These are phyloP conservation scores for Drosophila asahinai DNA, from an alignment of 1,140 invertebrate genomes.

Conservation along the genomic window DNA sequence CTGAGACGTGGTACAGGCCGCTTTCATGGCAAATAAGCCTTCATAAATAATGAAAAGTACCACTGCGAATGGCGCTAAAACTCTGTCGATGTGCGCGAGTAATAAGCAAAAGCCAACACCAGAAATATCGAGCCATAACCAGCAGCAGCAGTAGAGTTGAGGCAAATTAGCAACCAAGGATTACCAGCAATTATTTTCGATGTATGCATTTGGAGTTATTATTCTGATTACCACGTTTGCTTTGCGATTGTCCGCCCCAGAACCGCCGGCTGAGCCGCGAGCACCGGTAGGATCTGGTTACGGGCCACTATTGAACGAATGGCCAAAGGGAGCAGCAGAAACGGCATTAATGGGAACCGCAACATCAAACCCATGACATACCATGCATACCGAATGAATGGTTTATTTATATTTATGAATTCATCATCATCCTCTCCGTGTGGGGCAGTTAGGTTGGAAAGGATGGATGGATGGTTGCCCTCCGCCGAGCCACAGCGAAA, in stretches of 20 bases:
- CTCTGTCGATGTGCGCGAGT: conserved; percentile 34
- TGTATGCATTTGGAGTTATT: conserved; percentile 78
- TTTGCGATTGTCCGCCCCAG: conserved; percentile 33
- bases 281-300: conserved; percentile 6
- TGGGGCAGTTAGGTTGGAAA: conserved; percentile 32
- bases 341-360: conserved; percentile 35
- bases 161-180: conserved; percentile 77
- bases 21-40: conserved; percentile 74
- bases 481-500: conserved; percentile 1
- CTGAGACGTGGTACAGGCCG: neutral
- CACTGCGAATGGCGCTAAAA: conserved; percentile 51
- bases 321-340: conserved; percentile 21
- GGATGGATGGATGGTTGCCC: neutral
- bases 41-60: conserved; percentile 76
- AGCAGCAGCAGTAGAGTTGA: conserved; percentile 36
- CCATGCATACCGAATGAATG: conserved; percentile 63
- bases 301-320: neutral
- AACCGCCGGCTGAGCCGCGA: neutral
- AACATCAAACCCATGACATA: conserved; percentile 61
- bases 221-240: conserved; percentile 80
- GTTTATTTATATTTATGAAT: conserved; percentile 81
- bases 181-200: conserved; percentile 80
- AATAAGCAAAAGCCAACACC: conserved; percentile 54
- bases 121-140: conserved; percentile 34
- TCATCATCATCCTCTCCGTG: conserved; percentile 50